Conservation (phyloP, 2,797 vertebrate species). For the Otolemur crassicaudatus region DNA sequence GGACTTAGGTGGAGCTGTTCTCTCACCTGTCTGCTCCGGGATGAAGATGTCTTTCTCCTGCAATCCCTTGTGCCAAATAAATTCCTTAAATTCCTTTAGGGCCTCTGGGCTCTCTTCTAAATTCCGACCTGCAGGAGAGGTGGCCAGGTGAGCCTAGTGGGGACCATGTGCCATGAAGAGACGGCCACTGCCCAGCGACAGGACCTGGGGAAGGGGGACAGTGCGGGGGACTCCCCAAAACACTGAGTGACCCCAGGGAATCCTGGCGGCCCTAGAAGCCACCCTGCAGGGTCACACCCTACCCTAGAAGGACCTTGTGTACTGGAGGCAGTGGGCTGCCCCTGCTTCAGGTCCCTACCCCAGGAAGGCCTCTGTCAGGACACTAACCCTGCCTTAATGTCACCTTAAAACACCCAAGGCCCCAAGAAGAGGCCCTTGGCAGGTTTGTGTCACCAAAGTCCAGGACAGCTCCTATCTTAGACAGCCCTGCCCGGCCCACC, state of each 20-base stretch:
- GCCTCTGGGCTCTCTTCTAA: accelerated
- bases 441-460: no score
- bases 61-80: accelerated
- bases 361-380: neutral
- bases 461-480: no score
- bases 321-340: neutral
- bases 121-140: neutral
- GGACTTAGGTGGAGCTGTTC: accelerated
- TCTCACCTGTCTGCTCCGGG: neutral
- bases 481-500: no score
- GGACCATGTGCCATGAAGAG: neutral
- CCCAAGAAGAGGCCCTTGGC: neutral
- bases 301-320: neutral
- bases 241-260: neutral
- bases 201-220: neutral
- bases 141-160: neutral
- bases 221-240: neutral
- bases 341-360: neutral
- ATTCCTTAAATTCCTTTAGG: conserved; percentile 33
- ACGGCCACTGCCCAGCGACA: neutral
- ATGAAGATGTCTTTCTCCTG: accelerated
- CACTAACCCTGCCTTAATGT: accelerated
- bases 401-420: neutral
- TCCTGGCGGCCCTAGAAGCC: neutral
- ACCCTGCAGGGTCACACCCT: neutral